Conservation (phyloP, 1,140 invertebrate species). For the Drosophila fuyamai region DNA sequence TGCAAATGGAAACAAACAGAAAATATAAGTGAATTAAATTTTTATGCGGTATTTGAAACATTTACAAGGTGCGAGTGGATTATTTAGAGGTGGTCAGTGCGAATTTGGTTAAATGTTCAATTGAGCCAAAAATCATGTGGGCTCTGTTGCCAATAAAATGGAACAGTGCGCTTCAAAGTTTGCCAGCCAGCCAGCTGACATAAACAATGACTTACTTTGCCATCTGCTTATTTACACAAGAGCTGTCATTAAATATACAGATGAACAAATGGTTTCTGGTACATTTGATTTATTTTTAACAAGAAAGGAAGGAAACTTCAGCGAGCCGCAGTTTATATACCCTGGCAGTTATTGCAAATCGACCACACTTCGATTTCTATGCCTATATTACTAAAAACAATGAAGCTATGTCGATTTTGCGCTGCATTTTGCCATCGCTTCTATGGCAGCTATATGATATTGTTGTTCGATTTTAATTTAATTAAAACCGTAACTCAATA, state of each 20-base stretch:
- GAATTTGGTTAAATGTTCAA: not conserved
- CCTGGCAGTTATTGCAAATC: too few species aligned
- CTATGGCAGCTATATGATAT: too few species aligned
- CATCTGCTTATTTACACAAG: slow-evolving; percentile 3
- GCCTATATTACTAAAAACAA: too few species aligned
- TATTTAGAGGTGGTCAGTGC: slow-evolving; percentile 7
- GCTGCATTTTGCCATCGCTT: too few species aligned
- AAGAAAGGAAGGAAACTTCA: too few species aligned
- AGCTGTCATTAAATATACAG: not conserved
- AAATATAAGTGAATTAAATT: slow-evolving; percentile 47
- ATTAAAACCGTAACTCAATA: too few species aligned
- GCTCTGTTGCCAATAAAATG: not conserved
- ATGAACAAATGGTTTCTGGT: too few species aligned
- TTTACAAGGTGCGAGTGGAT: slow-evolving; percentile 48
- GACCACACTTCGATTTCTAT: too few species aligned
- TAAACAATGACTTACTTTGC: not conserved
- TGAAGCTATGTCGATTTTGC: too few species aligned
- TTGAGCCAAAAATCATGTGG: slow-evolving; percentile 6
- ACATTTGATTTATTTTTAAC: too few species aligned
- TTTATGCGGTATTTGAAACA: slow-evolving; percentile 41
- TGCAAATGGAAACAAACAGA: slow-evolving; percentile 85
- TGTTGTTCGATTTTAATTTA: too few species aligned
- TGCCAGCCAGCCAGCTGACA: not conserved
- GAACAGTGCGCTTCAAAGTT: slow-evolving; percentile 19
- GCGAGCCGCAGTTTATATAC: too few species aligned